Base-by-base conservation (phyloP, 1,140 invertebrate genomes). In the Drosophila gunungcola region DNA sequence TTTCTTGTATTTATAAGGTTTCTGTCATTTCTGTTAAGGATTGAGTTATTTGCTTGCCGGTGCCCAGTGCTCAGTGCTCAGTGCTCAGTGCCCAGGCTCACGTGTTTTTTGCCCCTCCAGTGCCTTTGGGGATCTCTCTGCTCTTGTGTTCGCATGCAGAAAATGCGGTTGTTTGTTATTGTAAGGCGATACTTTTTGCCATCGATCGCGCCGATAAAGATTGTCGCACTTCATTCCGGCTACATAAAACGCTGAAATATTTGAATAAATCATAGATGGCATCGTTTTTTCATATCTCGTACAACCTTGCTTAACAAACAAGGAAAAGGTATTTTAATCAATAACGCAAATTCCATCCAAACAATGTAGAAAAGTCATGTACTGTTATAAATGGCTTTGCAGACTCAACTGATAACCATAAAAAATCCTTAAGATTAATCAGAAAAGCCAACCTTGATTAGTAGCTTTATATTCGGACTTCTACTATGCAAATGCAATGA, bases 11-110 rank as follows among this genome's bases (percentile, higher is more conserved):
- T 86, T 86, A 86, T 86, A 86, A 86, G 83, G 83, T 88, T 86
- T 86, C 83, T 88, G 83, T 79, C 83, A 83, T 82, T 83, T 88
- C 83, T 76, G 84, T 86, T 86, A 86, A 86, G 83, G 83, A 88
- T 86, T 86, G 83, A 86, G 83, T 86, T 86, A 86, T 86, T 86
- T 83, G 83, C 73, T 74, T 80, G 52, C 60, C 57, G 39, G 32
- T 38, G 27, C 38, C 7, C 29, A 32, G 53, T 25, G 46, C 9
- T 38, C 36, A 38, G 36, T 36, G 5, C 6, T 36, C 34, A 36
- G 34, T 13, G 49, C 34, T 16, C 51, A 36, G 34, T 16, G n/a
- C 42, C 38, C 32, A 41, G 48, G 12, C 45, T 54, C 51, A 27
- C 45, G 3, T 27, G 64, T 32, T 27, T 41, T 51, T 21, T 10